A percentile compares a stretch with the other conserved stretches of the same genome.
These are phyloP conservation scores for Ancistrus triradiatus DNA, from an alignment of 2,113 vertebrate genomes.

Conservation along the genomic window DNA sequence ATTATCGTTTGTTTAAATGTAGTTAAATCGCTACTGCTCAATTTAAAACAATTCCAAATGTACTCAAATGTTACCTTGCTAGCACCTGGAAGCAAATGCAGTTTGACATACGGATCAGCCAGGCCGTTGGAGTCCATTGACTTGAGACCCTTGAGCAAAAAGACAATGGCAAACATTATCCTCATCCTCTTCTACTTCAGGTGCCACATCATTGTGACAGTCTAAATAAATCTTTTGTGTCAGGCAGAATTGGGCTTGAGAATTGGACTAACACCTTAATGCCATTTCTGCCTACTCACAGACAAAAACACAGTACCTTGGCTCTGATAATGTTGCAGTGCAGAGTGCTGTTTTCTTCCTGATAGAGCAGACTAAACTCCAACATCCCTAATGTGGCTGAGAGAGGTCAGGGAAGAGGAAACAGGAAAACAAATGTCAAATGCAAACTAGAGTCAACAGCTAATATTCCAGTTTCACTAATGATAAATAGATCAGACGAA, in stretches of 20 bases:
- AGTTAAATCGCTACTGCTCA: neutral
- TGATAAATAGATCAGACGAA: too few relatives aligned
- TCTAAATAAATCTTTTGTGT: neutral
- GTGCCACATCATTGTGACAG: neutral
- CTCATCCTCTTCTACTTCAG: neutral
- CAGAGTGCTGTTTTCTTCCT: conserved; percentile 75
- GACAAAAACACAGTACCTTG: conserved; percentile 64
- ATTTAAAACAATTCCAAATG: neutral
- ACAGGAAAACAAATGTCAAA: neutral
- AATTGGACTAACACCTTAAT: neutral
- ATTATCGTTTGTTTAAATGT: too few relatives aligned
- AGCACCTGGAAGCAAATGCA: conserved; percentile 82
- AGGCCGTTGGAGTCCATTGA: conserved; percentile 84
- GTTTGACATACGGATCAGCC: conserved; percentile 82
- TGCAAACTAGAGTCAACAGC: conserved; percentile 1
- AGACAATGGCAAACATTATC: neutral
- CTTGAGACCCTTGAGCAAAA: conserved; percentile 73
- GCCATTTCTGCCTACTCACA: neutral
- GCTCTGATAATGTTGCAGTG: conserved; percentile 80
- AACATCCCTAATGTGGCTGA: conserved; percentile 77
- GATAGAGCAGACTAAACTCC: conserved; percentile 80
- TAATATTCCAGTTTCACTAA: neutral
- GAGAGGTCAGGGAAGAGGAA: neutral
- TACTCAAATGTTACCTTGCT: conserved; percentile 77
- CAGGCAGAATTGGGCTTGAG: too few relatives aligned